These are phyloP conservation scores for Polylopha cassiicola DNA, from an alignment of 2,888 invertebrate genomes.

Conservation along the genomic window DNA sequence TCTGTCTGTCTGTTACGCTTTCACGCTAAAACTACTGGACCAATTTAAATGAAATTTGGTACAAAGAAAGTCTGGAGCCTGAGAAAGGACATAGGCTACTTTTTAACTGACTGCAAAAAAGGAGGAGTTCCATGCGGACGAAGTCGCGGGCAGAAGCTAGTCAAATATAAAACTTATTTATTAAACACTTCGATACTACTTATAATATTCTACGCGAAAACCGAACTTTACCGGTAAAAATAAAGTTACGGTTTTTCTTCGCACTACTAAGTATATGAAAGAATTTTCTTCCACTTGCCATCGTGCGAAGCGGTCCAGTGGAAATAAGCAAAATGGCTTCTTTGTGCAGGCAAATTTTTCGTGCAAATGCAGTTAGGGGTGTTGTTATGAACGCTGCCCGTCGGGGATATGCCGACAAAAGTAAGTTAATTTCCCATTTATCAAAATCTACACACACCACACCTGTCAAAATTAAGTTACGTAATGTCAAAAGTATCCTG, in stretches of 20 bases:
- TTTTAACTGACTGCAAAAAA: too few species aligned
- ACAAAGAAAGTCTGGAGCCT: too few species aligned
- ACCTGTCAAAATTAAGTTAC: constrained; percentile 66
- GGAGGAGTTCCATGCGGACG: too few species aligned
- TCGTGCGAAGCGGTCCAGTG: constrained; percentile 71
- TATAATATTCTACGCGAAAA: constrained; percentile 6
- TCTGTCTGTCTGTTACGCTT: too few species aligned
- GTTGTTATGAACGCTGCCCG: constrained; percentile 78
- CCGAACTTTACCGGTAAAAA: constrained; percentile 16
- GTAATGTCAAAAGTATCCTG: constrained; percentile 64
- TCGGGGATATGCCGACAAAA: constrained; percentile 79
- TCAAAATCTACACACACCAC: constrained; percentile 33
- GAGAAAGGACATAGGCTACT: too few species aligned
- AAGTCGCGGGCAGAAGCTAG: too few species aligned
- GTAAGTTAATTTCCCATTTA: constrained; percentile 66
- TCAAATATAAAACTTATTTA: too few species aligned
- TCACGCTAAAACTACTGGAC: too few species aligned
- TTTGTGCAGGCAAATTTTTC: constrained; percentile 83
- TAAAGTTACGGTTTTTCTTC: constrained; percentile 28
- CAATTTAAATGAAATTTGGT: too few species aligned
- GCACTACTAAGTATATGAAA: constrained; percentile 32
- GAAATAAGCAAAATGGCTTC: constrained; percentile 82
- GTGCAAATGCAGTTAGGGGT: constrained; percentile 80
- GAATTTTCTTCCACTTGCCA: constrained; percentile 55
- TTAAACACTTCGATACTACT: too few species aligned